These are phyloP conservation scores for Tamias sibiricus DNA, from an alignment of 2,113 vertebrate species.

Conservation along the genomic window DNA sequence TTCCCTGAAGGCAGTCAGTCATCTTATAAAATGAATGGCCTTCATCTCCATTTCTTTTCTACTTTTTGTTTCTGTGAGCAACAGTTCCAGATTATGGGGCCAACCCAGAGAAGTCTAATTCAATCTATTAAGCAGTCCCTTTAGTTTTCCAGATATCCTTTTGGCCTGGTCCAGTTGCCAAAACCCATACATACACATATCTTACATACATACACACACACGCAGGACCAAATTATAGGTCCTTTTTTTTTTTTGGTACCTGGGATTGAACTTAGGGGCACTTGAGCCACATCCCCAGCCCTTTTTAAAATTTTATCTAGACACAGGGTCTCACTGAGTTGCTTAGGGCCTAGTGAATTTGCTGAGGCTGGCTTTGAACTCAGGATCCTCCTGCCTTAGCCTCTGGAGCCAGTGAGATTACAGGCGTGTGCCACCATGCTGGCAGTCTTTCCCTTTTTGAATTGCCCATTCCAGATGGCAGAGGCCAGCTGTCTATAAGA, in stretches of 20 bases:
- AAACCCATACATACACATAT: not conserved
- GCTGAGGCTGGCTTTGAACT: too few relatives aligned
- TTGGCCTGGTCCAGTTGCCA: not conserved
- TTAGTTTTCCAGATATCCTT: slow-evolving; percentile 17
- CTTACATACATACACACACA: not conserved
- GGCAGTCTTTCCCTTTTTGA: not conserved
- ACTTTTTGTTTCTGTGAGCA: slow-evolving; percentile 19
- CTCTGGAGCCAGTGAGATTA: too few relatives aligned
- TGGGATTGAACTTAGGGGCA: too few relatives aligned
- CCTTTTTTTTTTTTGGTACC: not conserved
- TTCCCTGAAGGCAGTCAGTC: not conserved
- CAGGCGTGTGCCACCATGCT: too few relatives aligned
- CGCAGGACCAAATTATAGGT: not conserved
- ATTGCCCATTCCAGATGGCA: not conserved
- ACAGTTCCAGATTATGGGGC: not conserved
- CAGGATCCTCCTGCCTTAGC: too few relatives aligned
- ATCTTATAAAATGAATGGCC: slow-evolving; percentile 12
- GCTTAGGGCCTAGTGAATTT: too few relatives aligned
- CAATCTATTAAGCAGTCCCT: not conserved
- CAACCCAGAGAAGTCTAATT: slow-evolving; percentile 4
- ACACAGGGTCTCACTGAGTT: too few relatives aligned
- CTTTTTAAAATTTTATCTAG: too few relatives aligned
- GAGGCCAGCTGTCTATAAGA: not conserved
- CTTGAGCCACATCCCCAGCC: too few relatives aligned
- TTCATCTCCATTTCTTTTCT: not conserved